Percentiles rank a stretch among this genome's conserved stretches.
phyloP scores from a whole-genome alignment of 2,113 vertebrate species.

The Trochalopteron elliotii region DNA sequence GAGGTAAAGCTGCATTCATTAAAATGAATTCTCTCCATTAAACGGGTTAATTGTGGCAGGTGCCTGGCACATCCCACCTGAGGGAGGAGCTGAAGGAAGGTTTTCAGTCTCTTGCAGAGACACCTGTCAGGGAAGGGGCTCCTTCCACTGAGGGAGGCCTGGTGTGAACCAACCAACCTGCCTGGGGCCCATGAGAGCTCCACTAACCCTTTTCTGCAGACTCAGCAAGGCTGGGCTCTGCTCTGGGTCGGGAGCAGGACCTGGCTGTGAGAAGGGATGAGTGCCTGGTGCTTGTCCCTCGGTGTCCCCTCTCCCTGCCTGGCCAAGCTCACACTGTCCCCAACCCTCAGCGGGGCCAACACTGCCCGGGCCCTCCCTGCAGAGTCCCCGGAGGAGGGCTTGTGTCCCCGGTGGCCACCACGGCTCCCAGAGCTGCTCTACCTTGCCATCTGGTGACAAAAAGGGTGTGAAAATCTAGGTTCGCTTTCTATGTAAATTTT shows the following conservation, averaged over 20 bases:
- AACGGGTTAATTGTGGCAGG: background rate
- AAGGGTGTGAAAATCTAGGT: too few relatives aligned
- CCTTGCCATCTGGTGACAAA: background rate
- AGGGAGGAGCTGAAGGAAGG: background rate
- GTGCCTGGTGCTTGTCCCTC: background rate
- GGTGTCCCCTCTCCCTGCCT: background rate
- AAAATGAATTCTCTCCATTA: background rate
- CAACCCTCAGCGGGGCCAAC: background rate
- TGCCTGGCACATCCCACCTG: background rate
- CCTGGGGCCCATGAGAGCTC: background rate
- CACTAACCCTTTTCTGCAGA: rapidly evolving
- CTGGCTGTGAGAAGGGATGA: rapidly evolving
- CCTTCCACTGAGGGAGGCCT: background rate
- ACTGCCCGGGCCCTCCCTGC: too few relatives aligned
- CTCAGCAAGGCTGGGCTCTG: background rate
- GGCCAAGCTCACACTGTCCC: background rate
- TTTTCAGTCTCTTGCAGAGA: background rate
- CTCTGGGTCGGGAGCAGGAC: background rate
- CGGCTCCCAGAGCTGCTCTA: background rate
- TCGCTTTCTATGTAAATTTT: too few relatives aligned
- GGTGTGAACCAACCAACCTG: rapidly evolving
- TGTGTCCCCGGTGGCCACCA: rapidly evolving
- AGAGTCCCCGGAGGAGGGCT: background rate
- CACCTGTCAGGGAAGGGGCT: background rate
- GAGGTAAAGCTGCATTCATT: background rate